These are phyloP conservation scores for Ernsta delagoae DNA, from an alignment of 2,888 invertebrate genomes.

Conservation along the genomic window DNA sequence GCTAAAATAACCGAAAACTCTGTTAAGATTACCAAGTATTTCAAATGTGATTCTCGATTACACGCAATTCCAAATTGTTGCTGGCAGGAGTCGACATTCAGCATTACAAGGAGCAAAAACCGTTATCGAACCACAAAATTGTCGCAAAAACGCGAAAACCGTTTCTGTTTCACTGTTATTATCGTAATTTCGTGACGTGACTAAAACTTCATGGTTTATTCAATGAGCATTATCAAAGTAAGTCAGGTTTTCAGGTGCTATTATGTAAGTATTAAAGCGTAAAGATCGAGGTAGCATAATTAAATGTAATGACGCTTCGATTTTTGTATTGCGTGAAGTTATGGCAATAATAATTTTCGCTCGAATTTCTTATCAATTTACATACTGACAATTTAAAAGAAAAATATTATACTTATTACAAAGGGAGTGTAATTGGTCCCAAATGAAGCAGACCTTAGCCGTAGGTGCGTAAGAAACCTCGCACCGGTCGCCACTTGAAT, in stretches of 20 bases:
- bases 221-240: conserved; percentile 55
- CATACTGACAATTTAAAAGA: background rate
- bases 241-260: conserved; percentile 55
- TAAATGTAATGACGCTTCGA: conserved; percentile 38
- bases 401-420: conserved; percentile 40
- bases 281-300: conserved; percentile 56
- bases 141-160: conserved; percentile 63
- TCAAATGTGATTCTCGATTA: conserved; percentile 10
- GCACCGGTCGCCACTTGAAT: conserved; percentile 73
- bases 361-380: conserved; percentile 4
- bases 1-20: background rate
- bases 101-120: conserved; percentile 56
- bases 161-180: conserved; percentile 77
- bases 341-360: no score
- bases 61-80: background rate
- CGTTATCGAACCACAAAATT: conserved; percentile 76
- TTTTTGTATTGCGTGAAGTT: conserved; percentile 30
- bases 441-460: conserved; percentile 60
- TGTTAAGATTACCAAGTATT: background rate
- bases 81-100: conserved; percentile 21
- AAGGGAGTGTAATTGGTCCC: conserved; percentile 64
- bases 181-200: conserved; percentile 73
- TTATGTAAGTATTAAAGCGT: conserved; percentile 66
- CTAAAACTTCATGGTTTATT: conserved; percentile 72
- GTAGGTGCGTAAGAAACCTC: conserved; percentile 70